Conservation (phyloP, 1,140 invertebrate genomes). For the Bombus difficillimus region DNA sequence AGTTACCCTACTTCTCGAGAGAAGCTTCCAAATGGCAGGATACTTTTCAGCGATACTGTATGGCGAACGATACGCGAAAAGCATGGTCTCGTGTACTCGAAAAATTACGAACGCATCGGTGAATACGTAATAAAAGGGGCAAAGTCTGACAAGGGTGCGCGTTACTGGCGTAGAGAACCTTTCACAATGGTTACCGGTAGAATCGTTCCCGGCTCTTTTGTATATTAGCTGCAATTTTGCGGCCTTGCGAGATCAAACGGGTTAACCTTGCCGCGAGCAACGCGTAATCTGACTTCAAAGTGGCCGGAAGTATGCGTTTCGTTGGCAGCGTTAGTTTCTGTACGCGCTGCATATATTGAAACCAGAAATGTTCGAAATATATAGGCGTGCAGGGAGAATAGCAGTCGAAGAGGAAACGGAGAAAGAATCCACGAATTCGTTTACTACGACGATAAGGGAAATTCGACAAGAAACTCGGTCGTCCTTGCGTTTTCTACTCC, state of each 20-base stretch:
- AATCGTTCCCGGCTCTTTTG: slow-evolving; percentile 39
- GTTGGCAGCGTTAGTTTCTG: slow-evolving; percentile 5
- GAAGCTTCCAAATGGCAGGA: neutral
- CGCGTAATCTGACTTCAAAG: slow-evolving; percentile 38
- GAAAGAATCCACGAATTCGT: neutral
- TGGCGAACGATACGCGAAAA: neutral
- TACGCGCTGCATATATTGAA: neutral
- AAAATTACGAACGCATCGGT: slow-evolving; percentile 20
- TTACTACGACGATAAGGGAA: slow-evolving; percentile 27
- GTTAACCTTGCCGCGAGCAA: slow-evolving; percentile 16
- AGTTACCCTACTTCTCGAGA: too few species aligned
- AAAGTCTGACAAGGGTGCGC: neutral
- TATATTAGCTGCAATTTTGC: slow-evolving; percentile 43
- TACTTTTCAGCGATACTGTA: neutral
- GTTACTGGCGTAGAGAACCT: neutral
- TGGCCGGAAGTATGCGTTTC: slow-evolving; percentile 10
- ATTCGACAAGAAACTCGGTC: slow-evolving; percentile 36
- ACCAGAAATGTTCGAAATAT: neutral
- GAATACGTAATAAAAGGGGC: slow-evolving; percentile 16
- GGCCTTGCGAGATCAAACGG: slow-evolving; percentile 23
- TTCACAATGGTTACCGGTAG: slow-evolving; percentile 23
- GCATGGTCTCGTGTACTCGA: neutral
- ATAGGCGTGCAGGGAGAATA: too few species aligned
- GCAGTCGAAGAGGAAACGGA: neutral
- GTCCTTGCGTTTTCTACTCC: slow-evolving; percentile 32